Evolutionary conservation across 2,797 vertebrate genomes (phyloP).

Genomic region (Chromobotia macracanthus): DNA sequence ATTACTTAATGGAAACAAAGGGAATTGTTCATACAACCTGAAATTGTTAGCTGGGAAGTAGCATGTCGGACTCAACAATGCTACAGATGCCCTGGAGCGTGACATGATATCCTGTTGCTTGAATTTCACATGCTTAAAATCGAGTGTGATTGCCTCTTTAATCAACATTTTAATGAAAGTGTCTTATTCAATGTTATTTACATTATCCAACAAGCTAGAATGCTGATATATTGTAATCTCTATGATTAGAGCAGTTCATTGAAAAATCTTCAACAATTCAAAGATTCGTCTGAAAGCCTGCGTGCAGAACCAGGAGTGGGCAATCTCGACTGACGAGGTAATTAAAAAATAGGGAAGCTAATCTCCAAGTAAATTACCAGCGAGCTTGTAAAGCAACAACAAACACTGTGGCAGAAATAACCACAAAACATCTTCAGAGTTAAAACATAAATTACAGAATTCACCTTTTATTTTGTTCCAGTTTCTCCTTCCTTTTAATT

Average conservation of each 20-base stretch:
- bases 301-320: background rate
- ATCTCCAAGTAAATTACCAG: conserved; percentile 18
- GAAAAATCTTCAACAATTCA: conserved; percentile 21
- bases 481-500: background rate
- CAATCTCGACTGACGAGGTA: conserved; percentile 7
- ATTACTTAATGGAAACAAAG: too few relatives aligned
- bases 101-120: background rate
- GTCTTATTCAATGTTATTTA: conserved; percentile 5
- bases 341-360: conserved; percentile 21
- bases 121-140: background rate
- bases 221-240: conserved; percentile 1
- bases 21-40: too few relatives aligned
- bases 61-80: too few relatives aligned
- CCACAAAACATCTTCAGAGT: background rate
- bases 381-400: conserved; percentile 19
- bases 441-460: background rate
- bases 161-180: conserved; percentile 5
- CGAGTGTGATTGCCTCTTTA: background rate
- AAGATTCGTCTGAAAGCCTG: conserved; percentile 15
- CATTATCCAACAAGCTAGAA: background rate
- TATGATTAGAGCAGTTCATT: conserved; percentile 14
- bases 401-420: conserved; percentile 6
- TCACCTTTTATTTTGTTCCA: background rate
- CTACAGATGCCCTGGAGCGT: too few relatives aligned
- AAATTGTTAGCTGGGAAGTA: too few relatives aligned